Base-by-base conservation (phyloP, 2,888 invertebrate genomes). In the Nyleta sp. region DNA sequence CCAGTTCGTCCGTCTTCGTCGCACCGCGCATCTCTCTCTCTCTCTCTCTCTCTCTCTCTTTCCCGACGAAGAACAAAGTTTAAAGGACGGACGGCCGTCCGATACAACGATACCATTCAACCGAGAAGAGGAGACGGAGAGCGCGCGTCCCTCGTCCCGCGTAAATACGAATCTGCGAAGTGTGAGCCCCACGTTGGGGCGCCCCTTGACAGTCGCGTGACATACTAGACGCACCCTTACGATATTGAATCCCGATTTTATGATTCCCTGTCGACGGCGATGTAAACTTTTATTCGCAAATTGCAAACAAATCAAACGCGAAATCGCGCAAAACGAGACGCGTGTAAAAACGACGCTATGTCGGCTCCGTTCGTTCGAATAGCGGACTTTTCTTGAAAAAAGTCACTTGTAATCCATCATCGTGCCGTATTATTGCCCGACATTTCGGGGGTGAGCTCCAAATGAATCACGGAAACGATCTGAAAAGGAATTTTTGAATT, bases 221-320 rank as follows among this genome's bases (percentile, higher is more conserved):
- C 82, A 79, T 71, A 76, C 78, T 71, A 77, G 79, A 80, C 75
- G 71, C 76, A 68, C 81, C 80, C 80, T 77, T 72, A 82, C 85
- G 88, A 88, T 88, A 89, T 89, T 89, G 87, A 88, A 89, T 89
- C 86, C 85, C 88, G 85, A 89, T 89, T 89, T 89, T 89, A 89
- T 86, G 88, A 88, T 87, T 85, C 84, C 80, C 70, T 67, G 65
- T 71, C 67, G 77, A 72, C 77, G 64, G 83, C 85, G 88, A 85
- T 88, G 89, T 90, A 90, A 90, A 90, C 87, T 90, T 90, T 90
- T 89, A 90, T 90, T 87, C 84, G 87, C 84, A 84, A 89, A 86
- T 90, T 89, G 87, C 81, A 85, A 88, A 85, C 87, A 88, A 89
- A 89, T 89, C 90, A 86, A 81, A 83, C 84, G 80, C 79, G 65